These are phyloP conservation scores for Ephialtes manifestator DNA, from an alignment of 2,888 invertebrate species.

Conservation along the genomic window DNA sequence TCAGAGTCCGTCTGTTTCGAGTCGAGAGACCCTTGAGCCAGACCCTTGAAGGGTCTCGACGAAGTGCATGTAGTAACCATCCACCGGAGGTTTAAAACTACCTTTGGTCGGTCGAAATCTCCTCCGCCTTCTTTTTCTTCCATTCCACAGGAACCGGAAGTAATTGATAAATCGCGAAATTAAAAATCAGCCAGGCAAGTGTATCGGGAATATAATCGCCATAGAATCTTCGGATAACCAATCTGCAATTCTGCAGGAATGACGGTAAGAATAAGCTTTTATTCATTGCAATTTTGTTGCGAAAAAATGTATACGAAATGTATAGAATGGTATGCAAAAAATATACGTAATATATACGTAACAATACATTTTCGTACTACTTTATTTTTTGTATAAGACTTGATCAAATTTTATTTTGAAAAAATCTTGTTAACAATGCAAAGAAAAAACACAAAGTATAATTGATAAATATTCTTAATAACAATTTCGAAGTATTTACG, in stretches of 20 bases:
- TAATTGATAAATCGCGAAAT: slow-evolving; percentile 80
- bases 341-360: too few relatives aligned
- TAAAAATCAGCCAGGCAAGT: slow-evolving; percentile 75
- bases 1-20: slow-evolving; percentile 33
- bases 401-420: too few relatives aligned
- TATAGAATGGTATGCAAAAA: too few relatives aligned
- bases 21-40: slow-evolving; percentile 10
- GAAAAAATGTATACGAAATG: neutral
- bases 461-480: too few relatives aligned
- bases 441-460: too few relatives aligned
- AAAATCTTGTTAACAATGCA: too few relatives aligned
- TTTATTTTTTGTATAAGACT: too few relatives aligned
- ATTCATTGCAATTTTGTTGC: neutral
- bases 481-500: too few relatives aligned
- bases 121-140: neutral
- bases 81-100: slow-evolving; percentile 49
- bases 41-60: slow-evolving; percentile 40
- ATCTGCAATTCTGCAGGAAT: neutral
- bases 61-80: slow-evolving; percentile 36
- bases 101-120: slow-evolving; percentile 25
- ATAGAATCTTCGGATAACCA: neutral
- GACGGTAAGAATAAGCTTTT: neutral
- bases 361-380: too few relatives aligned
- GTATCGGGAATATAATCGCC: slow-evolving; percentile 14
- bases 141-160: slow-evolving; percentile 62